These are phyloP conservation scores for Octopus bimaculoides DNA, from an alignment of 1,140 invertebrate species.

Conservation along the genomic window DNA sequence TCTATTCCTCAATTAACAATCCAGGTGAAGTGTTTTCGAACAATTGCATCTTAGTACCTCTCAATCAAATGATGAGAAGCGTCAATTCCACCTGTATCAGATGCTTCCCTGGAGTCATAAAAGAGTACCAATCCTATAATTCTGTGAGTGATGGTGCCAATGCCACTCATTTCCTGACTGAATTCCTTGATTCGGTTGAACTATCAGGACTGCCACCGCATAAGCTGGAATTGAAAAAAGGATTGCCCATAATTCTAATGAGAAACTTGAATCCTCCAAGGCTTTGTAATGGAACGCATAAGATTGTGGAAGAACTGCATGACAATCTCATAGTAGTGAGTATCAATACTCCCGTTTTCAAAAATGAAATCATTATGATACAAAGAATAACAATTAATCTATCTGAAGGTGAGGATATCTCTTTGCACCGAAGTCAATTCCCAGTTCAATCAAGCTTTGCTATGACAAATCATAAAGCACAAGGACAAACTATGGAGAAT, in stretches of 20 bases:
- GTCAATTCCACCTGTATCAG: constrained; percentile 6
- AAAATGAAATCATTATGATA: constrained; percentile 45
- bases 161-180: constrained; percentile 33
- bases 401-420: background rate
- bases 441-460: background rate
- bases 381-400: background rate
- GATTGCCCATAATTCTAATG: constrained; percentile 53
- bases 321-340: constrained; percentile 50
- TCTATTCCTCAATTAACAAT: background rate
- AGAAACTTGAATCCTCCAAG: constrained; percentile 55
- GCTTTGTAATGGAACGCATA: constrained; percentile 20
- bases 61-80: constrained; percentile 6
- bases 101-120: background rate
- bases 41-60: constrained; percentile 3
- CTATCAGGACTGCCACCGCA: constrained; percentile 35
- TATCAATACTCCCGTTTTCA: constrained; percentile 54
- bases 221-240: constrained; percentile 34
- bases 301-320: constrained; percentile 4
- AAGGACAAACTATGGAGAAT: constrained; percentile 1
- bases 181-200: constrained; percentile 46
- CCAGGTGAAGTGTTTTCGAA: constrained; percentile 1
- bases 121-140: background rate
- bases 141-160: constrained; percentile 14
- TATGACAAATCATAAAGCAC: background rate
- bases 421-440: background rate